A percentile compares a stretch with the other conserved stretches of the same genome.
Conservation (phyloP, 2,113 vertebrate species). For the Pelvicachromis taeniatus region DNA sequence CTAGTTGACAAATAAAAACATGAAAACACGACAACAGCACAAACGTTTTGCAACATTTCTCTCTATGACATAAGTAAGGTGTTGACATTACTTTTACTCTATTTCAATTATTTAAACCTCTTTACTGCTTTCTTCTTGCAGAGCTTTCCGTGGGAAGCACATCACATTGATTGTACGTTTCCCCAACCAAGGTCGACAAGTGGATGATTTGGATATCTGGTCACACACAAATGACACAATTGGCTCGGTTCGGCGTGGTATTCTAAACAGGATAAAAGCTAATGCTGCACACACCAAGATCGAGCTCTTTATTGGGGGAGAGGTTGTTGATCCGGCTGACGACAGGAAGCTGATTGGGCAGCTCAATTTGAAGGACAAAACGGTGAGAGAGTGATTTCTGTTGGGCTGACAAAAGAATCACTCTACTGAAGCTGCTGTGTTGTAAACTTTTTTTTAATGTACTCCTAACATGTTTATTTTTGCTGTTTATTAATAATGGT, state of each 20-base stretch:
- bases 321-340: conserved; percentile 96
- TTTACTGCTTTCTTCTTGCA: conserved; percentile 55
- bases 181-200: conserved; percentile 97
- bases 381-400: conserved; percentile 73
- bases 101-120: neutral
- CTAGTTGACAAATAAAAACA: neutral
- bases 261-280: conserved; percentile 95
- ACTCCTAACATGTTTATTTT: neutral
- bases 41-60: neutral
- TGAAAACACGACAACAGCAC: neutral
- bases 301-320: conserved; percentile 94
- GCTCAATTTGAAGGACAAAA: conserved; percentile 98
- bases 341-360: conserved; percentile 97
- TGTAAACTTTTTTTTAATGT: neutral
- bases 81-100: neutral
- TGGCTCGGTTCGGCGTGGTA: conserved; percentile 94
- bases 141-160: conserved; percentile 97
- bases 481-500: neutral
- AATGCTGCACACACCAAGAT: conserved; percentile 97
- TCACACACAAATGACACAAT: conserved; percentile 99
- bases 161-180: conserved; percentile 96
- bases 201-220: conserved; percentile 98
- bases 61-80: neutral
- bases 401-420: neutral
- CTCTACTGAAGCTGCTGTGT: neutral